Base-by-base conservation (phyloP, 2,888 invertebrate species). In the Alentia gelatinosa region DNA sequence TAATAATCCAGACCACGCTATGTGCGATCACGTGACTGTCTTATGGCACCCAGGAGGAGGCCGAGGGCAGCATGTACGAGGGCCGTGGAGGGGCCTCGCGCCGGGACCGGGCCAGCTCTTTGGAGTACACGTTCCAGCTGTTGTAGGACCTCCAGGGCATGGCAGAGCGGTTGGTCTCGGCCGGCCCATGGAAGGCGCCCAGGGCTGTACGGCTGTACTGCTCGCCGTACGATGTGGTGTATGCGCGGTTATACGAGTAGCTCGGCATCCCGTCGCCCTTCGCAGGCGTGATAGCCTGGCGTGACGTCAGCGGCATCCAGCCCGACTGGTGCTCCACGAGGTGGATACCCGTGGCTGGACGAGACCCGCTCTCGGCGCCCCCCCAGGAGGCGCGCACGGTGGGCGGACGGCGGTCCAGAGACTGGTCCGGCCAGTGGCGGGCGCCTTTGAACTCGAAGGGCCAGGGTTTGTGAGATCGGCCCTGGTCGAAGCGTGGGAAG, bases 61-160 rank as follows among this genome's bases (percentile, higher is more conserved):
- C 50, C 12, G 86, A 86, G 86, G 86, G 86, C n/a, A 86, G 86
- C 86, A 86, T 86, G 86, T 86, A 86, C 47, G 86, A 86, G 47
- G 86, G 86, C 5, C 86, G 86, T 26, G 86, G 86, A 30, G 86
- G 86, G 30, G 35, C 47, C 15, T 86, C 86, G 19, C 47, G 42
- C 47, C 86, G 26, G 23, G 86, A 47, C 33, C 86, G 42, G 1
- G 86, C 86, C 30, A 86, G 86, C 35, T 86, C 86, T 33, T 86
- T 23, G 42, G 42, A 42, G 47, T 86, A 86, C 12, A 86, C 33
- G 47, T 86, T 86, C 86, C 86, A 86, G 86, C 86, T 86, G 86
- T 86, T 86, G 86, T 86, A 86, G 30, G 47, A 47, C 47, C 86
- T 42, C 86, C 86, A 86, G 30, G 86, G 86, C 37, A 39, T 79